phyloP scores from a whole-genome alignment of 2,888 invertebrate genomes.

The Caenorhabditis sp. region DNA sequence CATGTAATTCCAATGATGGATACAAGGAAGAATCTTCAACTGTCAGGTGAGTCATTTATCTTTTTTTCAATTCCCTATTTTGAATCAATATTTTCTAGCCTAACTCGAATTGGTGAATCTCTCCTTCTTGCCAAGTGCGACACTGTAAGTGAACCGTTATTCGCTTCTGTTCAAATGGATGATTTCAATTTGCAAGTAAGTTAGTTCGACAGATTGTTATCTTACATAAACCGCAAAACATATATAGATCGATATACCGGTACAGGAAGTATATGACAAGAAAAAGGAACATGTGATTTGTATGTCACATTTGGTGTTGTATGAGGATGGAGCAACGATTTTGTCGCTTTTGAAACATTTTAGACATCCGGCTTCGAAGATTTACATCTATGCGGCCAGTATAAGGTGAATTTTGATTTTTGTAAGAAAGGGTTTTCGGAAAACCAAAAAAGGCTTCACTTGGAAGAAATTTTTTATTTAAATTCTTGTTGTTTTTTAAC shows the following conservation, averaged over 20 bases:
- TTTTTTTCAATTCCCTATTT: neutral
- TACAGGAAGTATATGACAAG: neutral
- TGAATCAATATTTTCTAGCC: slow-evolving; percentile 4
- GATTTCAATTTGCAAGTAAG: slow-evolving; percentile 32
- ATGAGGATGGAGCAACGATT: slow-evolving; percentile 36
- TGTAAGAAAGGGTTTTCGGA: too few species aligned
- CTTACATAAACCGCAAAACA: neutral
- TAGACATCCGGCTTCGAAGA: slow-evolving; percentile 21
- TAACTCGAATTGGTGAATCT: slow-evolving; percentile 30
- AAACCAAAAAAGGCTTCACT: too few species aligned
- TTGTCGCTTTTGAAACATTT: slow-evolving; percentile 36
- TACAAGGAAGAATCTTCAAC: slow-evolving; percentile 20
- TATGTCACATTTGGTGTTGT: slow-evolving; percentile 38
- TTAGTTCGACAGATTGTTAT: neutral
- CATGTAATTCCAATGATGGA: slow-evolving; percentile 32
- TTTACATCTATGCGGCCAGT: slow-evolving; percentile 38
- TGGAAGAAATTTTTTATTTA: too few species aligned
- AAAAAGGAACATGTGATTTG: slow-evolving; percentile 32
- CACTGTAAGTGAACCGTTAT: slow-evolving; percentile 32
- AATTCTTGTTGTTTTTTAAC: too few species aligned
- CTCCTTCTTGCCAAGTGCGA: slow-evolving; percentile 21
- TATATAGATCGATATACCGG: slow-evolving; percentile 35
- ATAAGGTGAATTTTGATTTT: slow-evolving; percentile 12
- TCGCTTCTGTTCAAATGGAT: slow-evolving; percentile 24
- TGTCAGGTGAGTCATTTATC: slow-evolving; percentile 11